Base-by-base conservation (phyloP, 2,797 vertebrate genomes). In the Siniperca undulata region DNA sequence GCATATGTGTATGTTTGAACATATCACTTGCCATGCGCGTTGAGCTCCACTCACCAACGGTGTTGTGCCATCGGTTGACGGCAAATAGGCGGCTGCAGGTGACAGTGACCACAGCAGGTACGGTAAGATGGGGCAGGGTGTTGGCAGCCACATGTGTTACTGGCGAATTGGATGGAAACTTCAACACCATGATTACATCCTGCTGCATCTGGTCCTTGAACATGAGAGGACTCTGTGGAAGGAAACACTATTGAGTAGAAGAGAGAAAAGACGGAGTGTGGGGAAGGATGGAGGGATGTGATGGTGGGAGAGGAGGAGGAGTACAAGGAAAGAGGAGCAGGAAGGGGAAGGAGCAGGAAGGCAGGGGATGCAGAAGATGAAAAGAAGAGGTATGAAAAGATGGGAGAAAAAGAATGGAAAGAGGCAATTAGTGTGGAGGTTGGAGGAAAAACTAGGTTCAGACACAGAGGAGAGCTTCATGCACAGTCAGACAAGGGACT, bases 191-290 rank as follows among this genome's bases (percentile, higher is more conserved):
- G 91, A 99, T 99, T 90, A 99, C 98, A 86, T 99, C 98, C 94
- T 99, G 98, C 93, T 99, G 98, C 98, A 99, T 98, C 96, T 99
- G 98, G 94, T 99, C 98, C 96, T 99, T 99, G 96, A 99, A 99
- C 98, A 99, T 98, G 93, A 99, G 98, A 0, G 98, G 97, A 90
- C 97, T 99, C 98, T 99, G 98, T 93, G 97, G 97, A 96, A 97
- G 97, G 96, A 99, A 97, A 97, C 97, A 98, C 97, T 97, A 95
- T 96, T 97, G 96, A 97, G 91, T 88, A 93, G 92, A 94, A 96
- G 95, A 95, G 96, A 94, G 96, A 95, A 94, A 94, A 94, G 94
- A 94, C 79, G 46, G 64, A 77, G 78, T 74, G 70, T 61, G 77
- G 68, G 77, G 81, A 94, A 93, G 92, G 93, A 94, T 94, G 93